Base-by-base conservation (phyloP, 2,113 vertebrate genomes). In the Charadrius vociferus region DNA sequence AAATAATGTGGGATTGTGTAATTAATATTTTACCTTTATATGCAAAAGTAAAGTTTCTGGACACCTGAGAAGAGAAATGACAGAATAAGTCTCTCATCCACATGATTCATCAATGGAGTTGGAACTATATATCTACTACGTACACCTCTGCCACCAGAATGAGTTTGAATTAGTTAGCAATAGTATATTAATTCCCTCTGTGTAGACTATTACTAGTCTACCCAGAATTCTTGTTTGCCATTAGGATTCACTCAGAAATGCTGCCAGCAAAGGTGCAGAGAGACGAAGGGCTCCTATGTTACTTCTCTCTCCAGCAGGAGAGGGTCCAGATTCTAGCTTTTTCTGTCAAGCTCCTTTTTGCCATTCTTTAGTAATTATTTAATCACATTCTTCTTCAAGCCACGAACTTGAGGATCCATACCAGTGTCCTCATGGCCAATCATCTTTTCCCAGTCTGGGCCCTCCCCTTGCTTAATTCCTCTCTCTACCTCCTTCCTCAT, bases 61-160 rank as follows among this genome's bases (percentile, higher is more conserved):
- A 36, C 21, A 34, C 5, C 10, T 58, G 62, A 32, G 67, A 82
- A 75, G 50, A 74, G 30, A 74, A 49, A 63, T 14, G 3, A 16
- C 24, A 63, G 68, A 78, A 34, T 23, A 39, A 81, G 34, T 36
- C 14, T 58, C 34, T 75, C 22, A 34, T 41, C 10, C 4, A 10
- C 13, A 0, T 39, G n/a, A 50, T 50, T 88, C 22, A 13, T 24
- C 10, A 43, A 0, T 23, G 41, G 53, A 74, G 10, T 68, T 67
- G 27, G 36, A 63, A 22, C 7, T 74, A 7, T 30, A 9, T 47
- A 14, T 68, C 9, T 62, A 1, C 27, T 55, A 16, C 0, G 0
- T 14, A 20, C 3, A 26, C 3, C 23, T 81, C 41, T 82, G 65
- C 20, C 21, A 49, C 5, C n/a, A 55, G 56, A 62, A 49, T 2